phyloP scores from a whole-genome alignment of 1,140 invertebrate species.

The Coenobita brevimanus region DNA sequence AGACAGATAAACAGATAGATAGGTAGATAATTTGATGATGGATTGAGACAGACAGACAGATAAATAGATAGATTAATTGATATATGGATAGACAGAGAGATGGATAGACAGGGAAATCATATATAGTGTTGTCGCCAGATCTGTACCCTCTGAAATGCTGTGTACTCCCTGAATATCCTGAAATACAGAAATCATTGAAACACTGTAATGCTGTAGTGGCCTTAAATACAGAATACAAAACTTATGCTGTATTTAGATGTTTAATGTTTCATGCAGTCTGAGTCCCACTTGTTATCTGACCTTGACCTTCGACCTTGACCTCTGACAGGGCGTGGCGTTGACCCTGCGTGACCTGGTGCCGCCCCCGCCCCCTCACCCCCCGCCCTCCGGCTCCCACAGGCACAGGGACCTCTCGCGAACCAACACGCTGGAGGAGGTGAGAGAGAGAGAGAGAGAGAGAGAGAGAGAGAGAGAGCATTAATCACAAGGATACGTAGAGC shows the following conservation, averaged over 20 bases:
- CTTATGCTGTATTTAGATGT: too few species aligned
- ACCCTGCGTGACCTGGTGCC: slow-evolving; percentile 55
- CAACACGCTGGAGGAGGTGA: slow-evolving; percentile 67
- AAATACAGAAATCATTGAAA: too few species aligned
- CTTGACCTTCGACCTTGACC: background rate
- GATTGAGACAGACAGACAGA: background rate
- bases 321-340: slow-evolving; percentile 42
- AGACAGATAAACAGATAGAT: background rate
- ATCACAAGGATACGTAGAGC: too few species aligned
- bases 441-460: background rate
- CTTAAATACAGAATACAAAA: too few species aligned
- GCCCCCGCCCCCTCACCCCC: slow-evolving; percentile 61
- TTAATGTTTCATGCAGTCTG: too few species aligned
- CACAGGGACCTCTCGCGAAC: slow-evolving; percentile 56
- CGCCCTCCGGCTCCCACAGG: slow-evolving; percentile 33
- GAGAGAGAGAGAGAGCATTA: background rate
- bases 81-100: too few species aligned
- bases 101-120: too few species aligned
- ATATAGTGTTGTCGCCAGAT: too few species aligned
- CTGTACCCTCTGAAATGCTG: too few species aligned
- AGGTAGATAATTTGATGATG: too few species aligned
- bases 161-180: too few species aligned
- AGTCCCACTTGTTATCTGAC: background rate
- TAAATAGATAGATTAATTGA: background rate
- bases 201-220: too few species aligned